phyloP scores from a whole-genome alignment of 2,888 invertebrate genomes.

The Embidobia sp. region DNA sequence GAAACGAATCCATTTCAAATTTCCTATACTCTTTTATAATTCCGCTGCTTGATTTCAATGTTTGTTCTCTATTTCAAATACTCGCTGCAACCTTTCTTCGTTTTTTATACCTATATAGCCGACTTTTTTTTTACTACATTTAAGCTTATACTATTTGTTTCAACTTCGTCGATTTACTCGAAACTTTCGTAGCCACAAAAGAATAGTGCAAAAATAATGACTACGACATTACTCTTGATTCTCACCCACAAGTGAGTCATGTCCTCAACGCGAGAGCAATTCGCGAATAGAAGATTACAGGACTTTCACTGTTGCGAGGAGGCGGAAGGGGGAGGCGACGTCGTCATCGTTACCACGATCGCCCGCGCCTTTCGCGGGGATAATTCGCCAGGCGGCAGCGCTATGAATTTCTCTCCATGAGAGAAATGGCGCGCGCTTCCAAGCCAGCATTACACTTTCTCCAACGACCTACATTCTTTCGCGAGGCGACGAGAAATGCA shows the following conservation, averaged over 20 bases:
- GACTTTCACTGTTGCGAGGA: slow-evolving; percentile 45
- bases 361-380: slow-evolving; percentile 42
- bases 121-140: no score
- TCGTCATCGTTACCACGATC: slow-evolving; percentile 19
- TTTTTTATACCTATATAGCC: no score
- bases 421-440: slow-evolving; percentile 45
- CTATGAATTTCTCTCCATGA: slow-evolving; percentile 63
- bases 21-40: no score
- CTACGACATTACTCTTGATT: no score
- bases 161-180: no score
- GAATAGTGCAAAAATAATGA: no score
- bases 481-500: slow-evolving; percentile 63
- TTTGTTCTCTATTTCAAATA: no score
- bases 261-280: slow-evolving; percentile 41
- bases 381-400: slow-evolving; percentile 51
- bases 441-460: slow-evolving; percentile 63
- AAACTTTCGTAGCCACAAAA: neutral
- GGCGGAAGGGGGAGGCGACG: slow-evolving; percentile 2
- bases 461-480: slow-evolving; percentile 64
- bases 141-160: no score
- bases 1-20: no score
- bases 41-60: no score
- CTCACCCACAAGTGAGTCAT: slow-evolving; percentile 17
- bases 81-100: no score
- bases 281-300: slow-evolving; percentile 49